A percentile compares a stretch with the other conserved stretches of the same genome.
Evolutionary conservation across 2,888 invertebrate genomes (phyloP).

Genomic region (Piscicola geometra): DNA sequence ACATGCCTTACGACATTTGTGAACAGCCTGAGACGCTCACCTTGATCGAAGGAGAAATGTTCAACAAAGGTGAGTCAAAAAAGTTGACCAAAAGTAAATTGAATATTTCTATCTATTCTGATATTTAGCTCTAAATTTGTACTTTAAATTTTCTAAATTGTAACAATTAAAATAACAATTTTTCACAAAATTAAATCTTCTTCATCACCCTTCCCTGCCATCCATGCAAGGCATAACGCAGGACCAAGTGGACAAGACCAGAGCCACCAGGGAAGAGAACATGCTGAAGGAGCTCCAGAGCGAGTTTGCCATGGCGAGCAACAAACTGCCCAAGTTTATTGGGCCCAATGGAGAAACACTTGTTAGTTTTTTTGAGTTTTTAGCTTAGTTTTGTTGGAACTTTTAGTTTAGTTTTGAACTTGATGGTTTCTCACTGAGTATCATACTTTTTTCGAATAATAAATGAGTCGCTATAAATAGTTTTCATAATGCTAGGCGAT

Average conservation of each 20-base stretch:
- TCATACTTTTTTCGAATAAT: too few relatives aligned
- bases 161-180: background rate
- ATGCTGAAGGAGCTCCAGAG: conserved; percentile 84
- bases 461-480: too few relatives aligned
- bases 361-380: too few relatives aligned
- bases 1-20: conserved; percentile 99
- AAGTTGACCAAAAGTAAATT: background rate
- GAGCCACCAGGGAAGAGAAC: conserved; percentile 81
- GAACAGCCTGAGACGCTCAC: conserved; percentile 94
- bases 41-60: conserved; percentile 95
- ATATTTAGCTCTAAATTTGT: background rate
- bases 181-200: background rate
- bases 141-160: background rate
- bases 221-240: conserved; percentile 57
- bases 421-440: too few relatives aligned
- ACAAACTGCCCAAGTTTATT: conserved; percentile 4
- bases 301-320: background rate
- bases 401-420: too few relatives aligned
- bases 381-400: too few relatives aligned
- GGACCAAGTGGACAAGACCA: conserved; percentile 82
- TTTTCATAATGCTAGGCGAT: too few relatives aligned
- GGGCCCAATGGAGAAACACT: background rate
- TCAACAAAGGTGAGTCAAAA: conserved; percentile 66
- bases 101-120: background rate
- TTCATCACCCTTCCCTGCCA: background rate